A percentile compares a stretch with the other conserved stretches of the same genome.
These are phyloP conservation scores for Benthosema pterotum DNA, from an alignment of 2,797 vertebrate genomes.

Conservation along the genomic window DNA sequence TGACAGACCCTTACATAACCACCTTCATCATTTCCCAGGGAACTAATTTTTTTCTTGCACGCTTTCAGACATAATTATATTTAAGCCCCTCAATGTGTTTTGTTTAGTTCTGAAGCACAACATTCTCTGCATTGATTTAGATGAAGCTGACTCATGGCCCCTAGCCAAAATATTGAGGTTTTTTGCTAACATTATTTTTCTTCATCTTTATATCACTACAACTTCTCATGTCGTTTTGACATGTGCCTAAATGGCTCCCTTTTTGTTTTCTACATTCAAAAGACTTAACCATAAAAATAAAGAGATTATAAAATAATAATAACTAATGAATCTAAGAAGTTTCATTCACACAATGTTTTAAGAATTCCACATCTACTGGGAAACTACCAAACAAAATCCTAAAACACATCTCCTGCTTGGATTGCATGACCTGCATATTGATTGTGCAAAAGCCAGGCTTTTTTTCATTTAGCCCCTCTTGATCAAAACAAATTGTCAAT, in stretches of 20 bases:
- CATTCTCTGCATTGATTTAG: conserved; percentile 59
- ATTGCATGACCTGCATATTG: too few species aligned
- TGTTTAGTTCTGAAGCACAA: conserved; percentile 55
- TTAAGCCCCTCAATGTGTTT: conserved; percentile 52
- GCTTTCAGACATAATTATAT: conserved; percentile 63
- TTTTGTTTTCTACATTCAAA: too few species aligned
- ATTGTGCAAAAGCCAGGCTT: not conserved
- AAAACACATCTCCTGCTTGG: too few species aligned
- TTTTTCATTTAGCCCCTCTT: not conserved
- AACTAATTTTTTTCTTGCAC: conserved; percentile 54
- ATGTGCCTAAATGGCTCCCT: not conserved
- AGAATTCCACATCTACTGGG: too few species aligned
- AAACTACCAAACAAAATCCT: too few species aligned
- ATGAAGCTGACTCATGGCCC: conserved; percentile 44
- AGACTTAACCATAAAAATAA: too few species aligned
- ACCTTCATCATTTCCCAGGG: conserved; percentile 45
- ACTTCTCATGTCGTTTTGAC: conserved; percentile 18
- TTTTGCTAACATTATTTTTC: conserved; percentile 11
- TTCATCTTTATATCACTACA: conserved; percentile 17
- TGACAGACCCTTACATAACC: not conserved
- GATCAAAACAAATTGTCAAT: not conserved
- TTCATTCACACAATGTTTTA: too few species aligned
- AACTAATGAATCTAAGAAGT: too few species aligned
- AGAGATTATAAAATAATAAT: too few species aligned
- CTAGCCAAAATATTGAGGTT: conserved; percentile 44